These are phyloP conservation scores for Rhopilema esculentum DNA, from an alignment of 30 jellyfish, hydroid and myxozoan genomes.

Conservation along the genomic window DNA sequence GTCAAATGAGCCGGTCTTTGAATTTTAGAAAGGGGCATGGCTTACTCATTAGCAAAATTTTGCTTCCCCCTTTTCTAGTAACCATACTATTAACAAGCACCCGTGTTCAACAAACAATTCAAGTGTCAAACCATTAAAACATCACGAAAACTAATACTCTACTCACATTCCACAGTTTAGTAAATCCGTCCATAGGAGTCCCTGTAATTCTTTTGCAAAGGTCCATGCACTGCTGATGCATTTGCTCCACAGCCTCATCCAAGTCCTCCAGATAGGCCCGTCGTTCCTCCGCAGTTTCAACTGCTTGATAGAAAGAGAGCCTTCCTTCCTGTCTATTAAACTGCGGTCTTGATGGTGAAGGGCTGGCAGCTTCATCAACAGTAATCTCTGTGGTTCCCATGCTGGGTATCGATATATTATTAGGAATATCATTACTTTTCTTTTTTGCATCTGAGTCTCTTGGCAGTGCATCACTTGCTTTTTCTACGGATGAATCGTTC, in stretches of 20 bases:
- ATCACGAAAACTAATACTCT: too few relatives aligned
- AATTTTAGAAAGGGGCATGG: too few relatives aligned
- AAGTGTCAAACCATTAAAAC: not conserved
- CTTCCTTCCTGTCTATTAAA: slow-evolving; percentile 88
- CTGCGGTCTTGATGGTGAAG: slow-evolving; percentile 69
- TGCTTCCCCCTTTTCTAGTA: too few relatives aligned
- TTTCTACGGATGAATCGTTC: not conserved
- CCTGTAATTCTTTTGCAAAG: slow-evolving; percentile 78
- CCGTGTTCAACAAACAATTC: too few relatives aligned
- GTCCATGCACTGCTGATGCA: slow-evolving; percentile 88
- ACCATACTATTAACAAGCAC: too few relatives aligned
- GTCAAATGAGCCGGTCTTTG: too few relatives aligned
- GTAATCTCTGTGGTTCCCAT: not conserved
- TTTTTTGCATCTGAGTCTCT: not conserved
- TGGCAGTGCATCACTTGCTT: not conserved
- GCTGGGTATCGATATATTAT: slow-evolving; percentile 5
- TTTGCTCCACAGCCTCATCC: slow-evolving; percentile 72
- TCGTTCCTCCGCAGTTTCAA: slow-evolving; percentile 72
- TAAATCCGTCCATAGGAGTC: slow-evolving; percentile 85
- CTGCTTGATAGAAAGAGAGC: slow-evolving; percentile 73
- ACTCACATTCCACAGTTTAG: slow-evolving; percentile 92
- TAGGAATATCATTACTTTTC: not conserved
- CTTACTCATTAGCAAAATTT: too few relatives aligned
- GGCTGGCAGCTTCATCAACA: slow-evolving; percentile 9
- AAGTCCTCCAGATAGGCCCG: slow-evolving; percentile 81